Evolutionary conservation across 2,888 invertebrate species (phyloP), one percentile per base, ranked within the genome.

Genomic region (Apocheima hispidaria): DNA sequence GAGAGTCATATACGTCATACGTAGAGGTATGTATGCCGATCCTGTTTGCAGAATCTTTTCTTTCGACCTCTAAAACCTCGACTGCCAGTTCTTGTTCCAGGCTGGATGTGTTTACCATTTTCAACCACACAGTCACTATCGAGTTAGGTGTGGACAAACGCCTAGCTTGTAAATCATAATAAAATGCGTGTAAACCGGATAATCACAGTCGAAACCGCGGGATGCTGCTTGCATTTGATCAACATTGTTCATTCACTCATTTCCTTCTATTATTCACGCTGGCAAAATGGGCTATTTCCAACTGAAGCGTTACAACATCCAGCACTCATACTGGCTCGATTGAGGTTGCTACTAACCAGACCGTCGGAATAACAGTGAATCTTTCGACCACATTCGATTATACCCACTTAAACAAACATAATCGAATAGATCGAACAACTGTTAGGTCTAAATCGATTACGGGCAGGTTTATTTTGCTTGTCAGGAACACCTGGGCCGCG

Each of bases 391-490:
- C 73, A 78, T 74, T 78, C 76, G 79, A 78, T 80, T 79, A 80
- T 72, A 77, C 72, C 74, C 71, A 75, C 77, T 77, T 77, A 76
- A 71, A 76, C 75, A 78, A 79, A 81, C 81, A 79, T 79, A 81
- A 79, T 81, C 66, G 78, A 77, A 81, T 81, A 74, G 78, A 81
- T 81, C 72, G 78, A 83, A 76, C 84, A 85, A 86, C 78, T 82
- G 85, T 83, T 81, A 74, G 79, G 77, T 86, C 79, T 84, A 82
- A 88, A 81, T 88, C 88, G 90, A 90, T 90, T 90, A 89, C 87
- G 78, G 74, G 59, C 76, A 63, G 76, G 91, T 92, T 92, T 92
- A 90, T 92, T 91, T 90, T 85, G 75, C 81, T 83, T 91, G 91
- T 91, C 91, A 78, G 81, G 69, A 81, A 70, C 91, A 91, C 91